Percentiles rank a stretch among this genome's conserved stretches.
Conservation (phyloP, 1,140 invertebrate genomes). For the Diprion similis region DNA sequence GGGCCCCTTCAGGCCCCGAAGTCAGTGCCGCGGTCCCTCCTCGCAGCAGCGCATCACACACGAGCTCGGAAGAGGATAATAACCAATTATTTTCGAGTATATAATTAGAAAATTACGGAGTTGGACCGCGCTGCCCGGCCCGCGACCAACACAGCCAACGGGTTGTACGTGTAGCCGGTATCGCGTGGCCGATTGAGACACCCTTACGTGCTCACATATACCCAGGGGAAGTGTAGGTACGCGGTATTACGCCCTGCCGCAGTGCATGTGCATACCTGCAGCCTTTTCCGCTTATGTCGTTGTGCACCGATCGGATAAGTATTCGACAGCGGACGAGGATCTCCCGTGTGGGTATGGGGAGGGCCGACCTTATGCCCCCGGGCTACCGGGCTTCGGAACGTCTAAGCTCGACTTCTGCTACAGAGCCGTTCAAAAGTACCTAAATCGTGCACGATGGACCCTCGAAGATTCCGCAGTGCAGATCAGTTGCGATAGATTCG, state of each 20-base stretch:
- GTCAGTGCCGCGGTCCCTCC: background rate
- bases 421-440: background rate
- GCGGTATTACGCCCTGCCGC: background rate
- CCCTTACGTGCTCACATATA: background rate
- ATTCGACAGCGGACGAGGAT: slow-evolving; percentile 64
- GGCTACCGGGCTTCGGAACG: slow-evolving; percentile 57
- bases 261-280: background rate
- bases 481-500: background rate
- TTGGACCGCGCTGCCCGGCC: slow-evolving; percentile 39
- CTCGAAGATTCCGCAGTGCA: slow-evolving; percentile 25
- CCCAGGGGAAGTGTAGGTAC: no score
- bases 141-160: slow-evolving; percentile 1
- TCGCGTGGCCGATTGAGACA: slow-evolving; percentile 6
- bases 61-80: slow-evolving; percentile 48
- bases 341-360: slow-evolving; percentile 37
- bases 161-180: background rate
- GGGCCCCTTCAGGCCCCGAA: background rate
- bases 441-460: background rate
- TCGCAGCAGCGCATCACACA: slow-evolving; percentile 40
- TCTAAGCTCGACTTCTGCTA: slow-evolving; percentile 34
- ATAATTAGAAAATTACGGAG: slow-evolving; percentile 62
- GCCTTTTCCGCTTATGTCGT: background rate
- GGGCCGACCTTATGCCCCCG: slow-evolving; percentile 58
- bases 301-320: slow-evolving; percentile 61
- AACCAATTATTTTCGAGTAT: slow-evolving; percentile 62